phyloP scores from a whole-genome alignment of 2,888 invertebrate species.

The Megalurothrips usitatus region DNA sequence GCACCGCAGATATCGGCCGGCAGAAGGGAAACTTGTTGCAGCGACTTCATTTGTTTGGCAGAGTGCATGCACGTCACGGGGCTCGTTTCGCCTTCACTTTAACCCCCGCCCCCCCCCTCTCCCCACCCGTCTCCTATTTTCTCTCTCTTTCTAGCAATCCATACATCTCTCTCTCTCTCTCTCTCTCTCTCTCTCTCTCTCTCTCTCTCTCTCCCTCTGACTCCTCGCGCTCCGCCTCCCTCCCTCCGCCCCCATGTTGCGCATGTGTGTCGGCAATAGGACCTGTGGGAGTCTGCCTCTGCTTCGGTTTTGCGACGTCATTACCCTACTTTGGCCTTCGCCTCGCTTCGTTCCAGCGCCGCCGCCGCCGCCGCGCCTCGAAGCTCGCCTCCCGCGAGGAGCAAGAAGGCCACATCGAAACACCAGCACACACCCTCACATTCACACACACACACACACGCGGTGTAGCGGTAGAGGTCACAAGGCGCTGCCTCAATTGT shows the following conservation, averaged over 20 bases:
- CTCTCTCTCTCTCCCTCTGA: not conserved
- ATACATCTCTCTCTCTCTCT: not conserved
- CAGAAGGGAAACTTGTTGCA: too few relatives aligned
- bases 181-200: not conserved
- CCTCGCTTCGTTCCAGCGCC: too few relatives aligned
- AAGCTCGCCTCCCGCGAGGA: too few relatives aligned
- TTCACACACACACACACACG: not conserved
- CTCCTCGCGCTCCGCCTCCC: not conserved
- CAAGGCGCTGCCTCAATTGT: not conserved
- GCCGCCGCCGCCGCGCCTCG: not conserved
- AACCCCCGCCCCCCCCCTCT: not conserved
- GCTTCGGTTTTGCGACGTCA: constrained; percentile 25
- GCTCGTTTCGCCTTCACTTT: not conserved
- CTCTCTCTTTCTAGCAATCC: not conserved
- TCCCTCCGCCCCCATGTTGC: not conserved
- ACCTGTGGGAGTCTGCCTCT: constrained; percentile 13
- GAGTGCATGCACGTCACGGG: too few relatives aligned
- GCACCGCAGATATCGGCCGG: too few relatives aligned
- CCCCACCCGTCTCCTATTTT: not conserved
- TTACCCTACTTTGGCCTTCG: constrained; percentile 4
- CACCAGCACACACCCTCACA: not conserved
- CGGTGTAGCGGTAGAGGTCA: too few relatives aligned
- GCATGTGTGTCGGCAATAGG: constrained; percentile 14
- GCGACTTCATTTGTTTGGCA: too few relatives aligned
- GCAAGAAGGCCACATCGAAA: not conserved